Percentiles rank a stretch among this genome's conserved stretches.
Evolutionary conservation across 2,113 vertebrate species (phyloP).

Genomic region (Chaenocephalus aceratus): DNA sequence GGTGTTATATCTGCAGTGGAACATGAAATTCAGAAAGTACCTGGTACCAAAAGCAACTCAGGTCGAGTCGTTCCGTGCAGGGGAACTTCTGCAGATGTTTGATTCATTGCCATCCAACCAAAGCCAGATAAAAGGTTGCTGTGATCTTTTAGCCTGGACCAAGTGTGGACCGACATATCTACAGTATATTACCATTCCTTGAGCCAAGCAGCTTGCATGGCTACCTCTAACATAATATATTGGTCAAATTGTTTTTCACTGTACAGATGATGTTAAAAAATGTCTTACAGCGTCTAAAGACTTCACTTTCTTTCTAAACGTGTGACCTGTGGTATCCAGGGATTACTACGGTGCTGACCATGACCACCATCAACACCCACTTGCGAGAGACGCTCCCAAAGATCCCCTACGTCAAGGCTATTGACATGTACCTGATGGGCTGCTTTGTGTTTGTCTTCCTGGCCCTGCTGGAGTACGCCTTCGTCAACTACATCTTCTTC

Average conservation of each 20-base stretch:
- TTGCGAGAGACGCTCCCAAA: slow-evolving; percentile 98
- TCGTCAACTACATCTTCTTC: slow-evolving; percentile 99
- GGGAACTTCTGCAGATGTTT: neutral
- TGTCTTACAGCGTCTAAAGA: neutral
- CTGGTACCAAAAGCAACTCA: neutral
- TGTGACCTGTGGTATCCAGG: slow-evolving; percentile 83
- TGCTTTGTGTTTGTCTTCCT: slow-evolving; percentile 99
- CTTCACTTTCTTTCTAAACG: slow-evolving; percentile 48
- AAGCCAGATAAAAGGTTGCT: neutral
- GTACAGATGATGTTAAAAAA: slow-evolving; percentile 15
- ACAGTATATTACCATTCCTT: neutral
- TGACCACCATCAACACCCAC: slow-evolving; percentile 99
- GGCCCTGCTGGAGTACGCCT: slow-evolving; percentile 97
- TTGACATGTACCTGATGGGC: slow-evolving; percentile 99
- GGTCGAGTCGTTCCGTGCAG: neutral
- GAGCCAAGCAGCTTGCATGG: neutral
- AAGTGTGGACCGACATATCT: neutral
- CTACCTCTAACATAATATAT: neutral
- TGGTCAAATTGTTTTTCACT: neutral
- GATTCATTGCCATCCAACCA: neutral
- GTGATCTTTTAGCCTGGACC: slow-evolving; percentile 1
- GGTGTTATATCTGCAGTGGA: neutral
- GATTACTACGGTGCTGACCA: slow-evolving; percentile 98
- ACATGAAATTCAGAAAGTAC: neutral
- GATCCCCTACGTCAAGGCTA: slow-evolving; percentile 99